Conservation (phyloP, 2,888 invertebrate species). For the Eurytoma adleriae region DNA sequence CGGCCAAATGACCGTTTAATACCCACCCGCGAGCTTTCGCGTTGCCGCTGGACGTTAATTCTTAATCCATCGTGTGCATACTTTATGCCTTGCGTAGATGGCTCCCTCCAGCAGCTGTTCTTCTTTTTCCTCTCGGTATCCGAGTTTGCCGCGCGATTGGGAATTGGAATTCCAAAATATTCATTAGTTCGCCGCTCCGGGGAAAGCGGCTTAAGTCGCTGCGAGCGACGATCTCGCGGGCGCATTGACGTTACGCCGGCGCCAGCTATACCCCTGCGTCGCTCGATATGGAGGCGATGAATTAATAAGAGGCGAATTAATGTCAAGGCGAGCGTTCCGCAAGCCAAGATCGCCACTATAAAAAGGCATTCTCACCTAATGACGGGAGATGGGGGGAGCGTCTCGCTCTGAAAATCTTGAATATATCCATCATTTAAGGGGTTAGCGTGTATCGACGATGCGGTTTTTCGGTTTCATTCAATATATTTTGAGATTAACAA, state of each 20-base stretch:
- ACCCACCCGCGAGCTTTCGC: no score
- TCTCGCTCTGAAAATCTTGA: neutral
- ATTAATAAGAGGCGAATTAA: slow-evolving; percentile 36
- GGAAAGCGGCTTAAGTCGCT: neutral
- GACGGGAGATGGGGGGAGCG: neutral
- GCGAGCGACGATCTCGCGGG: neutral
- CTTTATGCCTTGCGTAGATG: no score
- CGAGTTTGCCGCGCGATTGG: neutral
- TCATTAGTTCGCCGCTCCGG: neutral
- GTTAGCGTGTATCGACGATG: no score
- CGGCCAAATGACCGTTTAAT: no score
- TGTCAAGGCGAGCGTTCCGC: slow-evolving; percentile 33
- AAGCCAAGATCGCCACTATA: neutral
- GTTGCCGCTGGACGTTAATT: no score
- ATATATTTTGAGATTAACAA: no score
- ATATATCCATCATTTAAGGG: neutral
- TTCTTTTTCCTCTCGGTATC: neutral
- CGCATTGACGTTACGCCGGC: slow-evolving; percentile 2
- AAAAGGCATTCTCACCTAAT: neutral
- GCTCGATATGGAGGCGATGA: slow-evolving; percentile 8
- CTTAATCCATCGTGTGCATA: no score
- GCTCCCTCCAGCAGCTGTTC: neutral
- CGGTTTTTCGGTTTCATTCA: no score
- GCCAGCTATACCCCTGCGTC: neutral
- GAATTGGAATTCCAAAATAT: neutral